These are phyloP conservation scores for Myrmecobius fasciatus DNA, from an alignment of 2,113 vertebrate species.

Conservation along the genomic window DNA sequence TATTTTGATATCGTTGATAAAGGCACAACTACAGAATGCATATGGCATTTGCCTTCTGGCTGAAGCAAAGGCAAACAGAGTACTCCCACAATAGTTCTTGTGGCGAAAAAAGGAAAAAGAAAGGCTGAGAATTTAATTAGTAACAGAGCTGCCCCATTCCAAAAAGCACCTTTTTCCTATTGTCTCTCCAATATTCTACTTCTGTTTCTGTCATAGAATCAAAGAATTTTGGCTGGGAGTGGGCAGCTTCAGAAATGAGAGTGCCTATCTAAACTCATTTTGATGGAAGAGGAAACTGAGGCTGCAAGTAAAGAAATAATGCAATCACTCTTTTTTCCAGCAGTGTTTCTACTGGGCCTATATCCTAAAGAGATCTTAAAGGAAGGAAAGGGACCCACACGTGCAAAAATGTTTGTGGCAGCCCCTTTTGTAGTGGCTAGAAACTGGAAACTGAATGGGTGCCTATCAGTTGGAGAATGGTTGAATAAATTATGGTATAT, in stretches of 20 bases:
- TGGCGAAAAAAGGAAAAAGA: neutral
- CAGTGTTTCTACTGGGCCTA: no score
- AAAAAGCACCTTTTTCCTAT: neutral
- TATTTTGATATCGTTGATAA: neutral
- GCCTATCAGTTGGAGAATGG: no score
- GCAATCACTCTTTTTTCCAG: neutral
- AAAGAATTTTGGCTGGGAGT: neutral
- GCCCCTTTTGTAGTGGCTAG: no score
- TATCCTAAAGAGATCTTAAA: no score
- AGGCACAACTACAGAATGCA: neutral
- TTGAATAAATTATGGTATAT: no score
- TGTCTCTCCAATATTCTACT: neutral
- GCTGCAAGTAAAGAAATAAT: neutral
- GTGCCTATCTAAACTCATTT: neutral
- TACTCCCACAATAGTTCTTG: neutral
- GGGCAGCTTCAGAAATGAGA: neutral
- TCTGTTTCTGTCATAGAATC: neutral
- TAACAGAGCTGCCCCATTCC: neutral
- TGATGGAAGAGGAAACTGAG: neutral
- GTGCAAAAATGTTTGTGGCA: no score
- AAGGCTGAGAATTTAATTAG: neutral
- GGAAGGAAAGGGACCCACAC: no score
- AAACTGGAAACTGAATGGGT: no score
- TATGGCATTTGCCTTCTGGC: neutral
- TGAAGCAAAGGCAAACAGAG: neutral